Percentiles rank a stretch among this genome's conserved stretches.
phyloP scores from a whole-genome alignment of 2,113 vertebrate genomes.

The Hippolais icterina region DNA sequence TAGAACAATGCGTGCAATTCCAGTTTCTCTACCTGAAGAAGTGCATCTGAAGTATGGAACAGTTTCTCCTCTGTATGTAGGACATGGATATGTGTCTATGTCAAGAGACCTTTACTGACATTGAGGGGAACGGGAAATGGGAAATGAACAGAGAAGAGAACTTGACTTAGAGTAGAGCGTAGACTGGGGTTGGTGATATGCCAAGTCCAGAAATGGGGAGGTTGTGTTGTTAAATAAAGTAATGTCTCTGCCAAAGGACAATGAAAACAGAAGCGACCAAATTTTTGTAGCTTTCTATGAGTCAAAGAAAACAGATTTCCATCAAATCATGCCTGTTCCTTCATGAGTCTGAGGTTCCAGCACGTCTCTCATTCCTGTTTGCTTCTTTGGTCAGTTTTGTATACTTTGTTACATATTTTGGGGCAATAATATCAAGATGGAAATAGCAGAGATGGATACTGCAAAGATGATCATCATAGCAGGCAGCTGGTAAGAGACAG shows the following conservation, averaged over 20 bases:
- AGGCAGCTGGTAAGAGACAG: background rate
- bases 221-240: background rate
- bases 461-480: background rate
- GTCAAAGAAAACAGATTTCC: background rate
- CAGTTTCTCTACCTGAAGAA: background rate
- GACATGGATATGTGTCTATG: accelerated
- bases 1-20: background rate
- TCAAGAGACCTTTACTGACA: background rate
- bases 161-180: background rate
- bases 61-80: background rate
- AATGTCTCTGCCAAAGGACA: accelerated
- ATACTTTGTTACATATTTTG: background rate
- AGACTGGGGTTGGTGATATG: background rate
- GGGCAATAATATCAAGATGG: background rate
- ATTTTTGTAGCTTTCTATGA: background rate
- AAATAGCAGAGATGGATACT: background rate
- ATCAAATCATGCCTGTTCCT: background rate
- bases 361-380: background rate
- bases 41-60: background rate
- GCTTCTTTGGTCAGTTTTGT: background rate
- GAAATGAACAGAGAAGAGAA: background rate
- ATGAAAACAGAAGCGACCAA: background rate
- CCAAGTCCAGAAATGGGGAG: background rate
- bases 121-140: background rate
- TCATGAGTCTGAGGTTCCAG: background rate